Base-by-base conservation (phyloP, 1,140 invertebrate species). In the Neodiprion lecontei region DNA sequence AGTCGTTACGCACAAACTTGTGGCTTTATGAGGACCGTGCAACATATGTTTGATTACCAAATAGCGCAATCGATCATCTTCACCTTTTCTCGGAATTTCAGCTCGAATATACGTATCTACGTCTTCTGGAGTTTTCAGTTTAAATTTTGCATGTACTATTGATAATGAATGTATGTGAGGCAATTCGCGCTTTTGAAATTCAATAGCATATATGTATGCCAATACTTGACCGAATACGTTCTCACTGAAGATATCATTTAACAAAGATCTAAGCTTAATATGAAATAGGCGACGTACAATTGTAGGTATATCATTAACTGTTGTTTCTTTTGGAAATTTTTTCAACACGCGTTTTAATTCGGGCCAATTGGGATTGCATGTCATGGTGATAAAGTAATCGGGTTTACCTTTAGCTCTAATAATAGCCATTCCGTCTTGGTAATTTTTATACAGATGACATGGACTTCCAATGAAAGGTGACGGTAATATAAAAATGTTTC, bases 101-200 rank as follows among this genome's bases (percentile, higher is more conserved):
- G 86, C 87, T 72, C 67, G 84, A 69, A 88, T 82, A 48, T 84
- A 72, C n/a, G 81, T 74, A 79, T 89, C 82, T 65, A 88, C 81
- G 74, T 76, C 72, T 70, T 79, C 53, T n/a, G 76, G 71, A 74
- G 68, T 67, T 28, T 72, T 79, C 17, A 75, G 74, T 89, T 77
- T 91, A 17, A 17, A 17, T 17, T 17, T 17, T 17, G 72, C 12
- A 66, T 74, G 72, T 49, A 85, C 76, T 70, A 80, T 86, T 14
- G 89, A 8, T 11, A 90, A 76, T 66, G 89, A 84, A 77, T 90
- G 89, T 1, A 77, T 76, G 81, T 90, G 88, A 1, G 89, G 88
- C 23, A 89, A 76, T 7, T 88, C 89, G 77, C 86, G 77, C 78
- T 91, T 90, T 79, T 90, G 89, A 74, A 85, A 90, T 79, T 91